Percentiles rank a stretch among this genome's conserved stretches.
phyloP scores from a whole-genome alignment of 2,888 invertebrate genomes.

The Diarsia brunnea region DNA sequence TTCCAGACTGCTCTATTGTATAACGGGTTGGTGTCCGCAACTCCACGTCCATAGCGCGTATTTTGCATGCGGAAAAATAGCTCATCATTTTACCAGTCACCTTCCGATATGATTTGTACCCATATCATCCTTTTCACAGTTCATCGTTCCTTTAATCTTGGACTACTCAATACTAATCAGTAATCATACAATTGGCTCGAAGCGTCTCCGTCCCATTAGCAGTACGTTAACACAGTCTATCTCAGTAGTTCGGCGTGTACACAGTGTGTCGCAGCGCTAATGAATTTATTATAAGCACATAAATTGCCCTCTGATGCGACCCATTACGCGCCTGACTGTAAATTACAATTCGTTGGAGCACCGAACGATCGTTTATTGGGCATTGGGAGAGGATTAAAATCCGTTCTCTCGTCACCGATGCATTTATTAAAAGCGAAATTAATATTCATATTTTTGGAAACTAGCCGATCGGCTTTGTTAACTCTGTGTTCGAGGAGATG shows the following conservation, averaged over 20 bases:
- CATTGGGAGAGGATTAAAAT: conserved; percentile 80
- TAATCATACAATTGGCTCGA: conserved; percentile 16
- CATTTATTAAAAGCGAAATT: conserved; percentile 67
- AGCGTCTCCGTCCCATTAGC: conserved; percentile 45
- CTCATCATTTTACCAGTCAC: neutral
- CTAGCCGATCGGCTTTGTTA: conserved; percentile 58
- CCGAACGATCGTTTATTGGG: conserved; percentile 85
- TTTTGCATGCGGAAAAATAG: no score
- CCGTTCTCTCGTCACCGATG: conserved; percentile 64
- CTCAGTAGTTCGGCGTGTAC: conserved; percentile 57
- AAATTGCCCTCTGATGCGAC: conserved; percentile 89
- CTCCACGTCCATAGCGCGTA: no score
- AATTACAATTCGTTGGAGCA: conserved; percentile 87
- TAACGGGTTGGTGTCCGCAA: no score
- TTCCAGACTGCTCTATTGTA: neutral
- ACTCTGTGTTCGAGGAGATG: conserved; percentile 39
- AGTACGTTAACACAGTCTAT: conserved; percentile 60
- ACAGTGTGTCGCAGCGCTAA: conserved; percentile 74
- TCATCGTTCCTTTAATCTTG: neutral
- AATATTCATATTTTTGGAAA: conserved; percentile 67
- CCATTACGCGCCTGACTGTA: conserved; percentile 87
- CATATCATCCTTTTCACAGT: neutral
- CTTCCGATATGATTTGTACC: neutral
- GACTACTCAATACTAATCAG: conserved; percentile 29
- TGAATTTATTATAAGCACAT: conserved; percentile 90